Evolutionary conservation across 64 coral and sea anemone genomes (phyloP).

Genomic region (Pachyseris speciosa): DNA sequence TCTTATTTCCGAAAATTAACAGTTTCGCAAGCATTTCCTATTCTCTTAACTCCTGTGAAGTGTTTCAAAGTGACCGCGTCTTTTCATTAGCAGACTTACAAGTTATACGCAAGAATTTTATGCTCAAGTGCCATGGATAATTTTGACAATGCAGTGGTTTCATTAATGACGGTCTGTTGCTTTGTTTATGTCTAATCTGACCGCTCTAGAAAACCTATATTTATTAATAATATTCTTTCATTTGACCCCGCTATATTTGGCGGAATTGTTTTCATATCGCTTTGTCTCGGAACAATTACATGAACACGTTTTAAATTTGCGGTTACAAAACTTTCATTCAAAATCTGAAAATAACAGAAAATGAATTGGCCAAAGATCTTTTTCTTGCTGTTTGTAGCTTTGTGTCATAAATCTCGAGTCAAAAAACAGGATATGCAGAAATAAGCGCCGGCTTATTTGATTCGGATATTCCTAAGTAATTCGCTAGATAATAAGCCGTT

Average conservation of each 20-base stretch:
- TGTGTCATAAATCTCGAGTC: neutral
- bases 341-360: neutral
- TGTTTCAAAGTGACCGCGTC: constrained; percentile 34
- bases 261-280: constrained; percentile 33
- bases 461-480: constrained; percentile 28
- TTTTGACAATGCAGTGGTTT: neutral
- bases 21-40: constrained; percentile 23
- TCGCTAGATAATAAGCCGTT: constrained; percentile 12
- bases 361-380: neutral
- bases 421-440: constrained; percentile 35
- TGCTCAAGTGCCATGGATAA: neutral
- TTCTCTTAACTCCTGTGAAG: constrained; percentile 14
- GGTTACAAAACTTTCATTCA: neutral
- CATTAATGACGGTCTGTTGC: neutral
- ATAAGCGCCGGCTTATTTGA: constrained; percentile 40
- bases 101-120: constrained; percentile 16
- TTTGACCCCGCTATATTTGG: constrained; percentile 29
- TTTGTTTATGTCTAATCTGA: constrained; percentile 20
- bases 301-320: constrained; percentile 18
- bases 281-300: constrained; percentile 2
- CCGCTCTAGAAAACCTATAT: constrained; percentile 24
- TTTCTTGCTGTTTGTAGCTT: neutral
- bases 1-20: constrained; percentile 29
- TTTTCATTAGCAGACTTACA: constrained; percentile 22
- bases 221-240: constrained; percentile 43